Evolutionary conservation across 23 tunicate genomes (phyloP), one percentile per base, ranked within the genome.

Genomic region (Ciona savignyi): DNA sequence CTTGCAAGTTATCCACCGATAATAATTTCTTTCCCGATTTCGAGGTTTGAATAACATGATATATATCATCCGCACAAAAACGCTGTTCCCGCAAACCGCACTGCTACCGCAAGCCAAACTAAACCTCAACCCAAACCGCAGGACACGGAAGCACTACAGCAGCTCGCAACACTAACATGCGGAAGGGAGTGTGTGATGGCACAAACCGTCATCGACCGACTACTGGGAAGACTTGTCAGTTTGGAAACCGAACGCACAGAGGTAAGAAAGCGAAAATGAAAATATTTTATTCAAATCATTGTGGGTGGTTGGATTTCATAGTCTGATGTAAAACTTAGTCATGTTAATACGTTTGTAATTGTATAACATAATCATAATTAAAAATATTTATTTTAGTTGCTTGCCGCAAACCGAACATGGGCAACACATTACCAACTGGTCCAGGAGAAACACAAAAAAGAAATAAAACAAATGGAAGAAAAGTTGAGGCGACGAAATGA

Each of bases 341-440:
- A n/a, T n/a, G n/a, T n/a, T n/a, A n/a, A n/a, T n/a, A n/a, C n/a
- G n/a, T n/a, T n/a, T n/a, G n/a, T n/a, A n/a, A n/a, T n/a, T n/a
- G n/a, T n/a, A n/a, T n/a, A n/a, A n/a, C n/a, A n/a, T n/a, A n/a
- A n/a, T n/a, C n/a, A n/a, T n/a, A n/a, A n/a, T n/a, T n/a, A n/a
- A n/a, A n/a, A n/a, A n/a, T n/a, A n/a, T n/a, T 15, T 42, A 42
- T 6, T 68, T 48, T 48, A 82, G 87, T 33, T 82, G 21, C 70
- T 82, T 29, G 87, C 87, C 28, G 87, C 87, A 28, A 82, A 82
- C 70, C 87, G 87, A 24, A 42, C 80, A 1, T 82, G 87, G 87
- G 87, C 87, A 42, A 68, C 77, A 0, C 87, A 82, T 33, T 82
- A 64, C 61, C 87, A 75, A 32, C 35, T 67, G 25, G 74, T 75